Percentiles rank a stretch among this genome's conserved stretches.
Evolutionary conservation across 2,113 vertebrate species (phyloP).

Genomic region (Elephas maximus): DNA sequence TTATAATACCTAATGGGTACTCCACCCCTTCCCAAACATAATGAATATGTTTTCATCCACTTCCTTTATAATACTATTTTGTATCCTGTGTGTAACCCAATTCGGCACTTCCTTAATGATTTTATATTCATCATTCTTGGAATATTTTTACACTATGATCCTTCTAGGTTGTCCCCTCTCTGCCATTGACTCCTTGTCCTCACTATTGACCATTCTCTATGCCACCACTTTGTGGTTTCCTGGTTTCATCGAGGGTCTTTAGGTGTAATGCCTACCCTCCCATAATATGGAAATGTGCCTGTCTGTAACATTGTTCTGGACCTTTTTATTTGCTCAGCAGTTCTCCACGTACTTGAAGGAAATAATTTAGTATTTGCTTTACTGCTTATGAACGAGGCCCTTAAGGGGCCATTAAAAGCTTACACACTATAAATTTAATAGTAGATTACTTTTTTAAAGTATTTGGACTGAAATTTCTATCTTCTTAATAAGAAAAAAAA

Average conservation of each 20-base stretch:
- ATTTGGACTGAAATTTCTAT: conserved; percentile 48
- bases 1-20: not conserved
- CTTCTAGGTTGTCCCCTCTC: not conserved
- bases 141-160: not conserved
- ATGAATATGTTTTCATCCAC: not conserved
- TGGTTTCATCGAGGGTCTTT: not conserved
- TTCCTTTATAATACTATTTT: not conserved
- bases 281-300: not conserved
- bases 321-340: conserved; percentile 56
- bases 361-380: conserved; percentile 78
- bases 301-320: not conserved
- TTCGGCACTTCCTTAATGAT: not conserved
- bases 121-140: not conserved
- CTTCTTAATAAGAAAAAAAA: too few relatives aligned
- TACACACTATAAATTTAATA: conserved; percentile 70
- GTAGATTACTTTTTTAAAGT: conserved; percentile 39
- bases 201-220: not conserved
- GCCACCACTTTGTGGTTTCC: not conserved
- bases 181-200: not conserved
- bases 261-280: not conserved
- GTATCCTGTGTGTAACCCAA: not conserved
- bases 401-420: conserved; percentile 64
- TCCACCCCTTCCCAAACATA: not conserved
- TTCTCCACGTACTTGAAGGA: conserved; percentile 64
- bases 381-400: conserved; percentile 57